Percentiles rank a stretch among this genome's conserved stretches.
Evolutionary conservation across 2,113 vertebrate genomes (phyloP).

Genomic region (Cervus canadensis): DNA sequence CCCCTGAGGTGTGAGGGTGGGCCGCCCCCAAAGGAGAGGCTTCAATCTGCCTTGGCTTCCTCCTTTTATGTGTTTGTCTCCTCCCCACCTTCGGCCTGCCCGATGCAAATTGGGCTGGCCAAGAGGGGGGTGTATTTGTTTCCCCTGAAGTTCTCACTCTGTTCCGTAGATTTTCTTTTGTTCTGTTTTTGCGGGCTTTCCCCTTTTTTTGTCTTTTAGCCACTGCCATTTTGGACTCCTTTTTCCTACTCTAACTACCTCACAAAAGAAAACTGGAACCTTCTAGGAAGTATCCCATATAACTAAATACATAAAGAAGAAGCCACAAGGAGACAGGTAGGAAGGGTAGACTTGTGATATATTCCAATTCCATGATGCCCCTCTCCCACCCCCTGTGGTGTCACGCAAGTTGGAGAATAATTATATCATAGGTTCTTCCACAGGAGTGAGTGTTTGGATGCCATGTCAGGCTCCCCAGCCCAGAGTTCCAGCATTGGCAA

Average conservation of each 20-base stretch:
- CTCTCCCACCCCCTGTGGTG: background rate
- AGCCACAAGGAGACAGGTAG: background rate
- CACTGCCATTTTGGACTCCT: background rate
- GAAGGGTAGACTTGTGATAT: background rate
- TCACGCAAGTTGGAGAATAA: background rate
- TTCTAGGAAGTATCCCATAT: background rate
- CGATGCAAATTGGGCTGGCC: background rate
- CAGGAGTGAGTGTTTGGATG: background rate
- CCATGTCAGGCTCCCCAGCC: background rate
- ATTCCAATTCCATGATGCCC: too few relatives aligned
- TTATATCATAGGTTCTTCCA: background rate
- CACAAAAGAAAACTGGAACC: background rate
- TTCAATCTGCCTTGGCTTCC: background rate
- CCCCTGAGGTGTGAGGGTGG: background rate
- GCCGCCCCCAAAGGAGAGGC: background rate
- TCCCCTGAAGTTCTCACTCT: background rate
- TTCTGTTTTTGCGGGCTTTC: rapidly evolving
- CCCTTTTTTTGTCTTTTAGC: background rate
- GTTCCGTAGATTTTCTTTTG: background rate
- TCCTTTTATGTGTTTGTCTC: background rate
- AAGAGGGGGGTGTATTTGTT: background rate
- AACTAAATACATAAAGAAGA: background rate
- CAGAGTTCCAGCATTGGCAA: background rate
- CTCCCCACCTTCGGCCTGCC: background rate
- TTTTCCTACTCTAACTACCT: background rate